A percentile compares a stretch with the other conserved stretches of the same genome.
These are phyloP conservation scores for Troides aeacus DNA, from an alignment of 2,888 invertebrate species.

Conservation along the genomic window DNA sequence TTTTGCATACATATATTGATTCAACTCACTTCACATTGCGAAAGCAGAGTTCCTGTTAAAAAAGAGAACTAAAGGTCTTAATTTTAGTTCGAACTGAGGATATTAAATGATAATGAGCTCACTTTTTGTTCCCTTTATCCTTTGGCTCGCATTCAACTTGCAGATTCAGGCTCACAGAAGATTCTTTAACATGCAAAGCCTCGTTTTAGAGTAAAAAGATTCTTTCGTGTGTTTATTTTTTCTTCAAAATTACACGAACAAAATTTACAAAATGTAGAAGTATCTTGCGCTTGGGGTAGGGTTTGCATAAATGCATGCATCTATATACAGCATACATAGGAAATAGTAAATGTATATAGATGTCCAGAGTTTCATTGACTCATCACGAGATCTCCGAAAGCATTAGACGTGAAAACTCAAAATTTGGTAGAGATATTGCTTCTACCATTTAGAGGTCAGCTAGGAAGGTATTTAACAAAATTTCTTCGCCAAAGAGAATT, in stretches of 20 bases:
- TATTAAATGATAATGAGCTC: conserved; percentile 11
- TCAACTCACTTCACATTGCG: too few relatives aligned
- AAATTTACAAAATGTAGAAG: background rate
- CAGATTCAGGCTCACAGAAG: conserved; percentile 13
- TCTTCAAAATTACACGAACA: background rate
- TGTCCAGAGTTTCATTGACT: too few relatives aligned
- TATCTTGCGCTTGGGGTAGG: background rate
- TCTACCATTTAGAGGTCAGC: too few relatives aligned
- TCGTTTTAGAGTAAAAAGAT: conserved; percentile 7
- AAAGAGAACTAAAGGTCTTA: background rate
- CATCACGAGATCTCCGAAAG: too few relatives aligned
- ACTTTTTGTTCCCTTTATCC: conserved; percentile 10
- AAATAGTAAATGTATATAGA: too few relatives aligned
- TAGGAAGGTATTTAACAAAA: too few relatives aligned
- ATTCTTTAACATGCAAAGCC: conserved; percentile 19
- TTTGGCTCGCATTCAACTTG: conserved; percentile 18
- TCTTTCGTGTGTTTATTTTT: background rate
- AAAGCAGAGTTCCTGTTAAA: background rate
- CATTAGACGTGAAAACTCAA: too few relatives aligned
- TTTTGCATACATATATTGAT: too few relatives aligned
- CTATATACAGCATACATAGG: too few relatives aligned
- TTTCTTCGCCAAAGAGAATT: too few relatives aligned
- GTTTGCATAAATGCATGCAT: background rate
- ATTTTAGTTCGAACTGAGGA: conserved; percentile 2
- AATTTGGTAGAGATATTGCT: too few relatives aligned